These are phyloP conservation scores for Pogonomyrmex barbatus DNA, from an alignment of 1,140 invertebrate genomes.

Conservation along the genomic window DNA sequence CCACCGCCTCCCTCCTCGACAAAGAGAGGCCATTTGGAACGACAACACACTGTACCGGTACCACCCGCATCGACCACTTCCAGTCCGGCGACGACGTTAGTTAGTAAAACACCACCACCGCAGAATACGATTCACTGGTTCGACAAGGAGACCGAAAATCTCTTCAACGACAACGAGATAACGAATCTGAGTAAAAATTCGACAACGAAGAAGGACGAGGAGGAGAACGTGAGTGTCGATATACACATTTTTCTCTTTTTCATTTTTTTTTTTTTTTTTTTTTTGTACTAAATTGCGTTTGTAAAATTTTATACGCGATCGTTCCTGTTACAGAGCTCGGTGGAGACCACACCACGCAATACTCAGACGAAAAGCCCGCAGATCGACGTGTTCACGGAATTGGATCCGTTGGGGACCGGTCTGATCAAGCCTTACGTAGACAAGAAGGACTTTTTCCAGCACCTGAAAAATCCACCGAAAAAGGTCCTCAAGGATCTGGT, in stretches of 20 bases:
- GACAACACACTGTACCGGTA: conserved; percentile 82
- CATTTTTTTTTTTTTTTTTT: neutral
- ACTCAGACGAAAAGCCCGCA: conserved; percentile 79
- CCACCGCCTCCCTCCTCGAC: conserved; percentile 89
- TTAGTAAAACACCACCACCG: conserved; percentile 84
- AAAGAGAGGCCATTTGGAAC: conserved; percentile 82
- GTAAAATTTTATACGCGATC: neutral
- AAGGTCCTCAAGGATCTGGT: conserved; percentile 95
- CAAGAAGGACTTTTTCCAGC: conserved; percentile 98
- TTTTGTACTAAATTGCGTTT: neutral
- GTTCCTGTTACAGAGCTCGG: conserved; percentile 51
- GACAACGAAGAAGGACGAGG: conserved; percentile 78
- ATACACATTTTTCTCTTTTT: neutral
- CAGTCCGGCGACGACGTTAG: conserved; percentile 83
- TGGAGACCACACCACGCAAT: conserved; percentile 53
- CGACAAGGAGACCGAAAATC: conserved; percentile 86
- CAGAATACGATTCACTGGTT: conserved; percentile 85
- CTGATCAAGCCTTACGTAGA: conserved; percentile 96
- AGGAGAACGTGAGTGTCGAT: conserved; percentile 76
- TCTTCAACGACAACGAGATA: conserved; percentile 85
- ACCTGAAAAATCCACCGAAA: conserved; percentile 96
- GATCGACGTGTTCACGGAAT: conserved; percentile 95
- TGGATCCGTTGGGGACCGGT: conserved; percentile 96
- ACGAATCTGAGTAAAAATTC: conserved; percentile 74
- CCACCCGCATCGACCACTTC: conserved; percentile 79